A percentile compares a stretch with the other conserved stretches of the same genome.
These are phyloP conservation scores for Drosophila setifemur DNA, from an alignment of 1,140 invertebrate genomes.

Conservation along the genomic window DNA sequence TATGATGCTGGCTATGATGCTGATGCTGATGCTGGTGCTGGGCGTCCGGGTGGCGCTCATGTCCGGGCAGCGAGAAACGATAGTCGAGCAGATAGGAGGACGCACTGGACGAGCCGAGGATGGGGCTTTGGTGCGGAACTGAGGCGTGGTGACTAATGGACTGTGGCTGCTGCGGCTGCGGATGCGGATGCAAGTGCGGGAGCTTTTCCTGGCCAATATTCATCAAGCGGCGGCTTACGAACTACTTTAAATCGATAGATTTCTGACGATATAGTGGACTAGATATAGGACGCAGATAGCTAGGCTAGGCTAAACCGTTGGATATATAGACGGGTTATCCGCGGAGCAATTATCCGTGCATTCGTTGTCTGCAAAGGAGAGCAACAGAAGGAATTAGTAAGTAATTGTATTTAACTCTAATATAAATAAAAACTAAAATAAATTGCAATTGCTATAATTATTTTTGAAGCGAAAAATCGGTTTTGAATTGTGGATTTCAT, in stretches of 20 bases:
- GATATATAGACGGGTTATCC: too few relatives aligned
- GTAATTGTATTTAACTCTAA: too few relatives aligned
- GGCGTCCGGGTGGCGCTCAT: conserved; percentile 29
- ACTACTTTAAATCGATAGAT: conserved; percentile 39
- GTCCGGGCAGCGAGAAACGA: conserved; percentile 45
- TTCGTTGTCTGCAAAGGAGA: too few relatives aligned
- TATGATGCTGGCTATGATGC: too few relatives aligned
- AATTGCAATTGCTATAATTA: too few relatives aligned
- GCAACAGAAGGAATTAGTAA: too few relatives aligned
- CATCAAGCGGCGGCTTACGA: conserved; percentile 61
- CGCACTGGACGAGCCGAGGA: conserved; percentile 1
- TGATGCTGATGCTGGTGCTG: conserved; percentile 6
- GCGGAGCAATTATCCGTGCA: too few relatives aligned
- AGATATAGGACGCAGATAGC: conserved; percentile 31
- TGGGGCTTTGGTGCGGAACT: not conserved
- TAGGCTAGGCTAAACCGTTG: too few relatives aligned
- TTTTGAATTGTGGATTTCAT: too few relatives aligned
- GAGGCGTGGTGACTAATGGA: conserved; percentile 8
- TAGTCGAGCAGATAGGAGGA: conserved; percentile 44
- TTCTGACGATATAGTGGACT: conserved; percentile 49
- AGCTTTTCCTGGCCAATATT: conserved; percentile 71
- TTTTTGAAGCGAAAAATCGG: too few relatives aligned
- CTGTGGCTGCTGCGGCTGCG: conserved; percentile 29
- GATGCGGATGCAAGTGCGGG: conserved; percentile 50
- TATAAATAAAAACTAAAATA: too few relatives aligned